phyloP scores from a whole-genome alignment of 2,888 invertebrate species.

The Drosophila neotestacea region DNA sequence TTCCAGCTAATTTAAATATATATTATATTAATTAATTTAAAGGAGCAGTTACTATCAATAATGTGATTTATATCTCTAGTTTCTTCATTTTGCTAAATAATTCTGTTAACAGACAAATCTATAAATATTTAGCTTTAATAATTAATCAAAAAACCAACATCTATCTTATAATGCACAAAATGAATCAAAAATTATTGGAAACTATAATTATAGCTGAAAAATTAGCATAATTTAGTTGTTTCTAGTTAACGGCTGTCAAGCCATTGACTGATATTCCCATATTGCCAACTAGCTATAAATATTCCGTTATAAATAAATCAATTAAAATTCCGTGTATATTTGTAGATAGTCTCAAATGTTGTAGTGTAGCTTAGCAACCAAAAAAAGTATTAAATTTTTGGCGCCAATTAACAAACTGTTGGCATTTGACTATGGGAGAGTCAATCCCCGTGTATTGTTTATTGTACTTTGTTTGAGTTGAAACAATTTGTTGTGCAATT shows the following conservation, averaged over 20 bases:
- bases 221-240: neutral
- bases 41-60: too few relatives aligned
- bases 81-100: too few relatives aligned
- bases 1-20: too few relatives aligned
- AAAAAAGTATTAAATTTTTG: conserved; percentile 12
- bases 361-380: conserved; percentile 6
- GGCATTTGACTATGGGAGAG: neutral
- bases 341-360: neutral
- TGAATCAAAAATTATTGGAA: too few relatives aligned
- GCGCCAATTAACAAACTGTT: conserved; percentile 22
- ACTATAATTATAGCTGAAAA: neutral
- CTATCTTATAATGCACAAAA: too few relatives aligned
- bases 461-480: conserved; percentile 20
- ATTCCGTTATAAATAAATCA: conserved; percentile 6
- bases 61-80: too few relatives aligned
- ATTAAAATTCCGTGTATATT: conserved; percentile 12
- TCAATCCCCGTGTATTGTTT: conserved; percentile 6
- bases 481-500: conserved; percentile 62
- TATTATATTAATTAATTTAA: too few relatives aligned
- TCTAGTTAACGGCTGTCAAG: neutral
- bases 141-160: too few relatives aligned
- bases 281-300: conserved; percentile 16
- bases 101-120: too few relatives aligned
- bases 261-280: neutral
- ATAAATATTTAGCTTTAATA: too few relatives aligned